A percentile compares a stretch with the other conserved stretches of the same genome.
Evolutionary conservation across 2,888 invertebrate species (phyloP).

Genomic region (Rosalia funebris): DNA sequence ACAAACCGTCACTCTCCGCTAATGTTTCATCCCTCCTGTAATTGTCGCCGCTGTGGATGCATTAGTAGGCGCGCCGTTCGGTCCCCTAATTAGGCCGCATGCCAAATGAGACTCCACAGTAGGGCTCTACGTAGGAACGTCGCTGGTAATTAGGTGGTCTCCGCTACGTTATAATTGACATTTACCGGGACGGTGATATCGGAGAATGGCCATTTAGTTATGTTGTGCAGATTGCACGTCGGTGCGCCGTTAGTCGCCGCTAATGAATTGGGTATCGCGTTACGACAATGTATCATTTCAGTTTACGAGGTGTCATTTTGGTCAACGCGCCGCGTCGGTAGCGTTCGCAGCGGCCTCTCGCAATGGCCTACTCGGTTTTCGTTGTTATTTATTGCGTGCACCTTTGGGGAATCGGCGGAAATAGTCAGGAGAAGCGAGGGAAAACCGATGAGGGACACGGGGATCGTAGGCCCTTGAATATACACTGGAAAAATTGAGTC

Average conservation of each 20-base stretch:
- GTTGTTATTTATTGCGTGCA: not conserved
- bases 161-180: conserved; percentile 46
- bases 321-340: not conserved
- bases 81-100: conserved; percentile 42
- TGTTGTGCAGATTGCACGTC: conserved; percentile 36
- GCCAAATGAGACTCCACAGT: conserved; percentile 38
- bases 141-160: conserved; percentile 47
- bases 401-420: not conserved
- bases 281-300: conserved; percentile 31
- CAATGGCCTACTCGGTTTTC: not conserved
- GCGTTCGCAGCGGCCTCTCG: not conserved
- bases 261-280: conserved; percentile 41
- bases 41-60: conserved; percentile 41
- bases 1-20: conserved; percentile 30
- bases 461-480: no score
- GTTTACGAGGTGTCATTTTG: conserved; percentile 17
- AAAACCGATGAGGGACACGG: no score
- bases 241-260: conserved; percentile 23
- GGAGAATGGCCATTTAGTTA: conserved; percentile 43
- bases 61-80: conserved; percentile 37
- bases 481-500: no score
- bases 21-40: conserved; percentile 35
- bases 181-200: conserved; percentile 46
- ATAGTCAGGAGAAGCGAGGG: no score
- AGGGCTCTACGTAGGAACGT: conserved; percentile 30